Conservation (phyloP, 2,113 vertebrate species). For the Phyllostomus hastatus region DNA sequence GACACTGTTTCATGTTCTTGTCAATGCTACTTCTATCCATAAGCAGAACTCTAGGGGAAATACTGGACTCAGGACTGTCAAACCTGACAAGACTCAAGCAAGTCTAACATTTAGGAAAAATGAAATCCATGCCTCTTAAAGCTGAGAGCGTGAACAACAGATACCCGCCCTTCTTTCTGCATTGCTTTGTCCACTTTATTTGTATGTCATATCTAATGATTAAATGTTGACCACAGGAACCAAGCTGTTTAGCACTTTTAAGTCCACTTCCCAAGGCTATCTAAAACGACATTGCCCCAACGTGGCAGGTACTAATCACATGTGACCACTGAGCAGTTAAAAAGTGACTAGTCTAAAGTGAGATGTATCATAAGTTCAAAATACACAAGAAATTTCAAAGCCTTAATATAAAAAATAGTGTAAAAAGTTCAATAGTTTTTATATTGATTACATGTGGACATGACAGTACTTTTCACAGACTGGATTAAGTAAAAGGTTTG, state of each 20-base stretch:
- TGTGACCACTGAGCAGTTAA: neutral
- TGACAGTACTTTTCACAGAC: neutral
- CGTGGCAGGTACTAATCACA: neutral
- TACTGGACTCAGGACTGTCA: neutral
- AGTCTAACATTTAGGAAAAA: neutral
- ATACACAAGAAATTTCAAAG: neutral
- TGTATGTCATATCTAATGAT: neutral
- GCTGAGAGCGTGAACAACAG: neutral
- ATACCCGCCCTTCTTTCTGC: neutral
- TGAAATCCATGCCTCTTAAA: neutral
- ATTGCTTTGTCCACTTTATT: neutral
- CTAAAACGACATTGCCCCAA: neutral
- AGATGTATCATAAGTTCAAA: neutral
- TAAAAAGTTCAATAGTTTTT: constrained; percentile 21
- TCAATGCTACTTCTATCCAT: neutral
- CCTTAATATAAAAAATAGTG: neutral
- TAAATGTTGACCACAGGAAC: neutral
- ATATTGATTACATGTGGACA: neutral
- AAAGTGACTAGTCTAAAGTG: neutral
- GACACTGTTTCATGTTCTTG: neutral
- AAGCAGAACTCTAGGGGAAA: neutral
- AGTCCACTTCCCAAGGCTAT: neutral
- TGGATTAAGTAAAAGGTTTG: neutral
- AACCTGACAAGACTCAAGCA: neutral
- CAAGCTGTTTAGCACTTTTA: neutral